Percentiles rank a stretch among this genome's conserved stretches.
Evolutionary conservation across 2,888 invertebrate genomes (phyloP).

Genomic region (Chalcosyrphus nemorum): DNA sequence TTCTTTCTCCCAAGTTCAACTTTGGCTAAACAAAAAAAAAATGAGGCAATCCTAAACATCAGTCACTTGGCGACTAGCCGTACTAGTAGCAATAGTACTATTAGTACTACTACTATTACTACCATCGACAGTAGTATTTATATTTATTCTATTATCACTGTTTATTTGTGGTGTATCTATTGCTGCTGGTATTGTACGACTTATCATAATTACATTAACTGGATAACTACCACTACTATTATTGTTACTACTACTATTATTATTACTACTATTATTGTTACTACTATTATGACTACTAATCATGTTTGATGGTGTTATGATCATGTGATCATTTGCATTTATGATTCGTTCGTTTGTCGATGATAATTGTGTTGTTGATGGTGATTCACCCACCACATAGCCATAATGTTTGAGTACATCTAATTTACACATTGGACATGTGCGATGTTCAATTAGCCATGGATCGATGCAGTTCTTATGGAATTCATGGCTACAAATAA

Average conservation of each 20-base stretch:
- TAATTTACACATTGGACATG: conserved; percentile 98
- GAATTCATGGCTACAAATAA: conserved; percentile 92
- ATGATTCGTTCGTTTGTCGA: conserved; percentile 64
- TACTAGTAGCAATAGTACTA: conserved; percentile 70
- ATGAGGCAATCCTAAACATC: conserved; percentile 77
- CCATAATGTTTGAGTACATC: conserved; percentile 96
- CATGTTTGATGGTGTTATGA: conserved; percentile 50
- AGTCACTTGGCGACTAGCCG: conserved; percentile 80
- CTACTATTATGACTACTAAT: conserved; percentile 75
- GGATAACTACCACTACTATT: conserved; percentile 45
- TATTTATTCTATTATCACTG: conserved; percentile 52
- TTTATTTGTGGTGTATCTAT: conserved; percentile 41
- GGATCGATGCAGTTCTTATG: conserved; percentile 98
- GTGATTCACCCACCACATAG: conserved; percentile 88
- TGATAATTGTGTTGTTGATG: conserved; percentile 35
- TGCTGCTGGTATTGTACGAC: conserved; percentile 50
- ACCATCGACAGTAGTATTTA: conserved; percentile 70
- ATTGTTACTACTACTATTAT: conserved; percentile 46
- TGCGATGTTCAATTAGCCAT: conserved; percentile 96
- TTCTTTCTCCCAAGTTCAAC: conserved; percentile 1
- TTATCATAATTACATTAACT: conserved; percentile 57
- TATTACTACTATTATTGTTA: conserved; percentile 70
- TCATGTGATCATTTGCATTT: conserved; percentile 56
- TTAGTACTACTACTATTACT: conserved; percentile 38
- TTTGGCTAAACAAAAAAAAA: conserved; percentile 5